Evolutionary conservation across 2,797 vertebrate genomes (phyloP).

Genomic region (Lacerta bilineata): DNA sequence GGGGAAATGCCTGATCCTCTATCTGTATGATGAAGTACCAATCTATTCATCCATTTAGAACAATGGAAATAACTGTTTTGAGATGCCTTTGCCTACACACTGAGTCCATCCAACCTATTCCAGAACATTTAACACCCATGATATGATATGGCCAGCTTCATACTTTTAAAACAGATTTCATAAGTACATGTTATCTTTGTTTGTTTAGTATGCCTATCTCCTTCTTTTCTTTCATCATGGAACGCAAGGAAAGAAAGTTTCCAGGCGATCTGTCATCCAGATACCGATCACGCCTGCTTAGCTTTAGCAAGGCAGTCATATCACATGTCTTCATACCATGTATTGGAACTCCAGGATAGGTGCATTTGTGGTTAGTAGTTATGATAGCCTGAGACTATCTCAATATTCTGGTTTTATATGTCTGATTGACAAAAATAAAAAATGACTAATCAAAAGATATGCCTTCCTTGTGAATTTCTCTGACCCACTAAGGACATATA

Average conservation of each 20-base stretch:
- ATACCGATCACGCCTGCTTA: no score
- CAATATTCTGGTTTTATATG: neutral
- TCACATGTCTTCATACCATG: no score
- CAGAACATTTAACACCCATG: conserved; percentile 12
- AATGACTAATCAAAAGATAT: neutral
- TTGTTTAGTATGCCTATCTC: no score
- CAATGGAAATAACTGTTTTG: no score
- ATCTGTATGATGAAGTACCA: conserved; percentile 21
- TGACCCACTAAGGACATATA: neutral
- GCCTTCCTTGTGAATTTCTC: neutral
- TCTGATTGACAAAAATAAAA: neutral
- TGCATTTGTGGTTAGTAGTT: neutral
- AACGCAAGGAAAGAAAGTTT: no score
- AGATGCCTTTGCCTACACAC: neutral
- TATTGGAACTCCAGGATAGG: no score
- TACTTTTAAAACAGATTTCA: no score
- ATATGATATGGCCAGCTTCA: neutral
- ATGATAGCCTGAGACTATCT: neutral
- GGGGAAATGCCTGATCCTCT: conserved; percentile 35
- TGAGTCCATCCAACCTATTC: neutral
- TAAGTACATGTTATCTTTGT: neutral
- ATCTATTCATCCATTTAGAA: no score
- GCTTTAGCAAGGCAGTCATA: no score
- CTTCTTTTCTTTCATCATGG: no score
- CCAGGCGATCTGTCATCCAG: no score